Base-by-base conservation (phyloP, 1,140 invertebrate genomes). In the Ruditapes philippinarum region DNA sequence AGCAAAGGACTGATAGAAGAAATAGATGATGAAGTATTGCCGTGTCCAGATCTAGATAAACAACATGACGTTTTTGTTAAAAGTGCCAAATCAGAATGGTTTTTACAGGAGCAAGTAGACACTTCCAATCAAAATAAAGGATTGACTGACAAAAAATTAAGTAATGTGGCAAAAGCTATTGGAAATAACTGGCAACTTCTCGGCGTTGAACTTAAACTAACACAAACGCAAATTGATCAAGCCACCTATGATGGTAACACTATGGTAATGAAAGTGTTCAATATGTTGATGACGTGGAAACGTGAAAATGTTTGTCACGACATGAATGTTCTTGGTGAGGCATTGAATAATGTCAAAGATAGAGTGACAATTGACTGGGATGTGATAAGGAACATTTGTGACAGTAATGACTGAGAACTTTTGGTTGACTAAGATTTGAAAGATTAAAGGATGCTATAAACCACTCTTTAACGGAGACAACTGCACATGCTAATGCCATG, bases 301-400 rank as follows among this genome's bases (percentile, higher is more conserved):
- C 36, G 14, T 22, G 3, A 70, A n/a, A 28, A 40, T 14, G 3
- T 14, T 2, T 31, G 11, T 4, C 11, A 14, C 2, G 38, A 11
- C 14, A 70, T 70, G 33, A n/a, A 38, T 40, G 33, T 40, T 14
- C 65, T 70, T 70, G 14, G 4, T 3, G 3, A 70, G 14, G 65
- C 65, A 38, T 19, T 70, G 33, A 36, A 70, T 11, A 38, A 40
- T 33, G n/a, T 25, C n/a, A 57, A 4, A 57, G 7, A 40, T 22
- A 1, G 0, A 19, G 14, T 70, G 36, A 70, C 65, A 28, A 22
- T 70, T 38, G 33, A 70, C 17, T 70, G 65, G 65, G 65, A 70
- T 70, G 65, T 38, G 38, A 70, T 70, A 4, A 38, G 65, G n/a
- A 70, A 70, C 22, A 70, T 70, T 19, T 70, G 65, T 38, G 65